A percentile compares a stretch with the other conserved stretches of the same genome.
Evolutionary conservation across 2,797 vertebrate genomes (phyloP).

Genomic region (Dallia pectoralis): DNA sequence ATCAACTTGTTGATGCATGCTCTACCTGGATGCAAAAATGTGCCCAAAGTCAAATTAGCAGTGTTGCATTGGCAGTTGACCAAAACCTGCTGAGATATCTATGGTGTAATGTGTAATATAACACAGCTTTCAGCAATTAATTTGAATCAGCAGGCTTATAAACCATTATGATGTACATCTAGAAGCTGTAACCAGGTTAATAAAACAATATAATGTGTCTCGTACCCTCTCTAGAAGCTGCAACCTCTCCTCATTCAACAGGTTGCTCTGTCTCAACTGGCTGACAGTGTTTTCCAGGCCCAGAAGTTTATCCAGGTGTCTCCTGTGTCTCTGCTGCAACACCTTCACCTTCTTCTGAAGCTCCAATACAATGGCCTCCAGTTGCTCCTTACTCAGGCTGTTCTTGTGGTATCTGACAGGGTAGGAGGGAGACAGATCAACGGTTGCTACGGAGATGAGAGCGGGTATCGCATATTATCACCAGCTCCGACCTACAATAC

Average conservation of each 20-base stretch:
- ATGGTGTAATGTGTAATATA: too few species aligned
- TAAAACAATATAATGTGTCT: neutral
- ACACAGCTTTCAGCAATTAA: too few species aligned
- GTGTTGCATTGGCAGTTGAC: too few species aligned
- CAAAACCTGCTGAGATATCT: too few species aligned
- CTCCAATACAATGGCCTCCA: slow-evolving; percentile 63
- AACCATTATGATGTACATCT: slow-evolving; percentile 21
- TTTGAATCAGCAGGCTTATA: too few species aligned
- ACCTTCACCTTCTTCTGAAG: slow-evolving; percentile 77
- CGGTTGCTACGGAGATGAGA: neutral
- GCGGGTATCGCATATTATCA: neutral
- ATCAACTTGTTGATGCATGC: too few species aligned
- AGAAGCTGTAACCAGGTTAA: slow-evolving; percentile 56
- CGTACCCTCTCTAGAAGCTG: slow-evolving; percentile 68
- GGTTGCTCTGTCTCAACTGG: slow-evolving; percentile 72
- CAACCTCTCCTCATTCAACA: slow-evolving; percentile 67
- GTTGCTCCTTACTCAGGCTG: slow-evolving; percentile 70
- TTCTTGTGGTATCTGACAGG: slow-evolving; percentile 69
- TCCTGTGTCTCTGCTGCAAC: slow-evolving; percentile 75
- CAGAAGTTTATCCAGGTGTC: slow-evolving; percentile 73
- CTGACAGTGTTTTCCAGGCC: slow-evolving; percentile 74
- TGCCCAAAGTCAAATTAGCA: too few species aligned
- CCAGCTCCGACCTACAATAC: neutral
- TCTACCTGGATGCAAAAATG: too few species aligned
- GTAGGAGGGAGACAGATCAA: neutral